These are phyloP conservation scores for Mycetomoellerius zeteki DNA, from an alignment of 1,140 invertebrate genomes.

Conservation along the genomic window DNA sequence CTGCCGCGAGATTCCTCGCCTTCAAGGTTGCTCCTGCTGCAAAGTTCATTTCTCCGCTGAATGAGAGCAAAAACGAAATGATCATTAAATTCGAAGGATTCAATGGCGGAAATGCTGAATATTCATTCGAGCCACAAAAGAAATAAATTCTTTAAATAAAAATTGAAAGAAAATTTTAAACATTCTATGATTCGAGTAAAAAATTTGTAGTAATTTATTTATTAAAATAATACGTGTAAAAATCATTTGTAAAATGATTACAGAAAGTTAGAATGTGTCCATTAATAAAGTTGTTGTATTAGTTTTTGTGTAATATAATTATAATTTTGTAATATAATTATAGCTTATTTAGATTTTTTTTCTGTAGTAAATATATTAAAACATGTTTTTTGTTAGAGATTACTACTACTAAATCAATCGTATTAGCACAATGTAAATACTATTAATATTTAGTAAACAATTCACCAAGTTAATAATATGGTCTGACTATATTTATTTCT, in stretches of 20 bases:
- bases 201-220: not conserved
- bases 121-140: not conserved
- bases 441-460: not conserved
- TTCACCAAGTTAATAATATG: not conserved
- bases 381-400: not conserved
- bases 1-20: constrained; percentile 41
- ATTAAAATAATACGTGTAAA: not conserved
- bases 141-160: not conserved
- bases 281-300: not conserved
- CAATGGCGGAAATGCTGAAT: constrained; percentile 7
- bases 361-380: not conserved
- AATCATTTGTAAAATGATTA: not conserved
- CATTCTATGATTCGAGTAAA: not conserved
- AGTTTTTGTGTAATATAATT: not conserved
- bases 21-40: constrained; percentile 47
- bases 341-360: not conserved
- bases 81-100: not conserved
- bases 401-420: not conserved
- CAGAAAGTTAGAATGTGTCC: not conserved
- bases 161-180: not conserved
- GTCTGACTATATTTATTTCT: no score
- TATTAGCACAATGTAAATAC: not conserved
- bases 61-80: constrained; percentile 11
- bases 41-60: constrained; percentile 35
- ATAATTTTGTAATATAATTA: not conserved